phyloP scores from a whole-genome alignment of 1,140 invertebrate species.

The Cydia strobilella region DNA sequence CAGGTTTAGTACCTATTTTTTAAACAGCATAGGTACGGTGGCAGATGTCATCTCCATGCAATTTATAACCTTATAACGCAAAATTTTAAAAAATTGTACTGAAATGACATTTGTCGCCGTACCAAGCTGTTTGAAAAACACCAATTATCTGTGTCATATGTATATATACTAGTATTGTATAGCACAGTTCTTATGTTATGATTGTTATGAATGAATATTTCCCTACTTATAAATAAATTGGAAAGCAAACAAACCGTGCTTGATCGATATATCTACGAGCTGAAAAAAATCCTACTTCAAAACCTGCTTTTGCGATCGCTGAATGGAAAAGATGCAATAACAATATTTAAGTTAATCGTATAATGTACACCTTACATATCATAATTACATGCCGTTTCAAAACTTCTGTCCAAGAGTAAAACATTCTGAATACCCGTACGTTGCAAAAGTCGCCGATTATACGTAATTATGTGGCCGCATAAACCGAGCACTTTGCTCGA shows the following conservation, averaged over 20 bases:
- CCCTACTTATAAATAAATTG: neutral
- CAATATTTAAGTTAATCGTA: slow-evolving; percentile 54
- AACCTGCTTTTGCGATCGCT: slow-evolving; percentile 21
- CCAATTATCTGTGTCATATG: no score
- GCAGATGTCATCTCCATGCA: no score
- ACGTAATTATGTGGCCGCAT: slow-evolving; percentile 72
- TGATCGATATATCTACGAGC: neutral
- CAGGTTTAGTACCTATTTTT: no score
- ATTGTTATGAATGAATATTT: no score
- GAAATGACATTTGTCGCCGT: no score
- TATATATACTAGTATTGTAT: no score
- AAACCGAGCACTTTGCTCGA: slow-evolving; percentile 64
- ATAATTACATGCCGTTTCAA: slow-evolving; percentile 62
- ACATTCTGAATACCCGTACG: slow-evolving; percentile 67
- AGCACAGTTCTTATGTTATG: no score
- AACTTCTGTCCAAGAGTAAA: slow-evolving; percentile 66
- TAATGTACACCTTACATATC: slow-evolving; percentile 49
- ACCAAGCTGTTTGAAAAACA: no score
- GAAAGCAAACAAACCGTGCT: neutral
- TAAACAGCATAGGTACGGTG: no score
- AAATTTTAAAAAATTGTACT: no score
- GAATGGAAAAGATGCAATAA: slow-evolving; percentile 41
- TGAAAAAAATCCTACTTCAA: neutral
- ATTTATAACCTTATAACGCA: no score
- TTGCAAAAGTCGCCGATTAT: slow-evolving; percentile 74